phyloP scores from a whole-genome alignment of 2,797 vertebrate genomes.

The Sphaeramia orbicularis region DNA sequence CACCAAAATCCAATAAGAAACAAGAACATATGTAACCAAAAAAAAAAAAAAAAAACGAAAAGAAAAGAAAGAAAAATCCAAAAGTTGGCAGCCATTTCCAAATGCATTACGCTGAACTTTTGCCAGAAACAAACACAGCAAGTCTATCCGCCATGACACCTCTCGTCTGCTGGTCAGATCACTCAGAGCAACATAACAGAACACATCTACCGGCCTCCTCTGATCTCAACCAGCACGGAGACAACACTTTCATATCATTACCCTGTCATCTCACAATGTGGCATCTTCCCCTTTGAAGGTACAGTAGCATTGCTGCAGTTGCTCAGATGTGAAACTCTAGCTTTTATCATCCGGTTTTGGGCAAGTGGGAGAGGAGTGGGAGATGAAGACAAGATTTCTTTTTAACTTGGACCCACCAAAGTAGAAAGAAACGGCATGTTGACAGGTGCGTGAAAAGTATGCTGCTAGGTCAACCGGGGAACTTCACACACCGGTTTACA shows the following conservation, averaged over 20 bases:
- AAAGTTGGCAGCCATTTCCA: neutral
- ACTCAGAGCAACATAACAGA: slow-evolving; percentile 64
- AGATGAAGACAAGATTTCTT: slow-evolving; percentile 77
- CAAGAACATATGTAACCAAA: slow-evolving; percentile 3
- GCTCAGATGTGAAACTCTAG: slow-evolving; percentile 78
- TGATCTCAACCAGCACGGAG: slow-evolving; percentile 80
- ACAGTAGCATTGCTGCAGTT: slow-evolving; percentile 78
- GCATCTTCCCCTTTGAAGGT: slow-evolving; percentile 81
- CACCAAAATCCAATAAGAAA: neutral
- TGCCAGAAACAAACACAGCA: slow-evolving; percentile 20
- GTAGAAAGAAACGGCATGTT: slow-evolving; percentile 71
- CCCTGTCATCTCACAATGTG: slow-evolving; percentile 79
- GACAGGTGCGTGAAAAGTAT: slow-evolving; percentile 75
- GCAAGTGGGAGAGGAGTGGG: slow-evolving; percentile 63
- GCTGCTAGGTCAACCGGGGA: slow-evolving; percentile 75
- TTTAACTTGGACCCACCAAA: slow-evolving; percentile 80
- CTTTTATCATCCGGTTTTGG: slow-evolving; percentile 84
- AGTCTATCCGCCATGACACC: slow-evolving; percentile 51
- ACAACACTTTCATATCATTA: slow-evolving; percentile 82
- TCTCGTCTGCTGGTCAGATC: slow-evolving; percentile 79
- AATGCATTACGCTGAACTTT: slow-evolving; percentile 11
- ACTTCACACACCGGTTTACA: slow-evolving; percentile 75
- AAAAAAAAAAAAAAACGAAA: too few species aligned
- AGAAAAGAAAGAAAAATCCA: neutral
- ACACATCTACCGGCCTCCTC: slow-evolving; percentile 68